Evolutionary conservation across 2,113 vertebrate species (phyloP).

Genomic region (Sinosuthora webbiana): DNA sequence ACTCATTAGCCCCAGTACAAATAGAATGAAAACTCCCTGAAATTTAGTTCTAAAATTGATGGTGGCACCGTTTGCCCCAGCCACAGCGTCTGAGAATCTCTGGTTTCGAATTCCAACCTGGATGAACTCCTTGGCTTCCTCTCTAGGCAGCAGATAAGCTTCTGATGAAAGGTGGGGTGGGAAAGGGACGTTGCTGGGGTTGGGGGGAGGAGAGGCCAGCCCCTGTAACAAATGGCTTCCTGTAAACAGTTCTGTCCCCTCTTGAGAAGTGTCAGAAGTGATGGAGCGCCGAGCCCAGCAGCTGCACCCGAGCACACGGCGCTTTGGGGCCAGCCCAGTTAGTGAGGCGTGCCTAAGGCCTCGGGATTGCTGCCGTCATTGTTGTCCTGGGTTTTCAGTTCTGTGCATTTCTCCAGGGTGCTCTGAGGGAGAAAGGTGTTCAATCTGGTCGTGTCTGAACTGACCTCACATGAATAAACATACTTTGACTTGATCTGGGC

Average conservation of each 20-base stretch:
- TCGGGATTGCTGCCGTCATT: neutral
- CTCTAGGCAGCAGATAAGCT: neutral
- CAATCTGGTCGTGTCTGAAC: neutral
- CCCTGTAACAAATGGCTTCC: conserved; percentile 44
- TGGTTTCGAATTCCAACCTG: conserved; percentile 44
- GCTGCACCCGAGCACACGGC: accelerated
- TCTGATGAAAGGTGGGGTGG: conserved; percentile 35
- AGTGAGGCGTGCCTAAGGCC: accelerated
- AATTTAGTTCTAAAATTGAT: neutral
- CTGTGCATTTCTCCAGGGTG: neutral
- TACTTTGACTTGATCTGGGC: neutral
- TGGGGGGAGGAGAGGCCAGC: neutral
- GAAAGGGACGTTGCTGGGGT: neutral
- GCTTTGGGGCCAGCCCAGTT: neutral
- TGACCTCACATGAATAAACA: conserved; percentile 44
- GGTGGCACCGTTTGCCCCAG: neutral
- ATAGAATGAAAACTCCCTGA: conserved; percentile 2
- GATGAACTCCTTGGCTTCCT: neutral
- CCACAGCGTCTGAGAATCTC: neutral
- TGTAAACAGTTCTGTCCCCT: conserved; percentile 37
- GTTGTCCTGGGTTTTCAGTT: neutral
- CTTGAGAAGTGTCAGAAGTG: neutral
- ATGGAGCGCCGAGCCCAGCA: neutral
- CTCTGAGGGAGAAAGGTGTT: neutral
- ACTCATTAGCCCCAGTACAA: conserved; percentile 36